Evolutionary conservation across 1,140 invertebrate genomes (phyloP).

Genomic region (Ceratosolen solmsi): DNA sequence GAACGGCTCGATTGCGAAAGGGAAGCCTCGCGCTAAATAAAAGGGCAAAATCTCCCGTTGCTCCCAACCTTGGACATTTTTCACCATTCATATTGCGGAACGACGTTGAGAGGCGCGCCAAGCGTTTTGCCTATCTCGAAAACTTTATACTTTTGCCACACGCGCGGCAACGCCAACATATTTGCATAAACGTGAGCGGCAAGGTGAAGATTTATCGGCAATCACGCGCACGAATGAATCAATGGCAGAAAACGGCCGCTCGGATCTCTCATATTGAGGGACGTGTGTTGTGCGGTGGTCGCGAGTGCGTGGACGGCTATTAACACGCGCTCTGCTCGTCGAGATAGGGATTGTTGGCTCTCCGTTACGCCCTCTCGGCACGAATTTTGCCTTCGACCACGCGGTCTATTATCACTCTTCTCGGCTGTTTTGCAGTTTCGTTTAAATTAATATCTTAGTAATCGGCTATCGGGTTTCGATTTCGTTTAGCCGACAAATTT

Average conservation of each 20-base stretch:
- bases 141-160: slow-evolving; percentile 3
- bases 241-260: too few relatives aligned
- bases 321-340: slow-evolving; percentile 22
- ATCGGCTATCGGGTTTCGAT: too few relatives aligned
- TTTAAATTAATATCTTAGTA: too few relatives aligned
- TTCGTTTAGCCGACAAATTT: too few relatives aligned
- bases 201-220: background rate
- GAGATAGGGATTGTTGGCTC: background rate
- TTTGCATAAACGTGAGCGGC: slow-evolving; percentile 37
- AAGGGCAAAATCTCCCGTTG: background rate
- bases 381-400: too few relatives aligned
- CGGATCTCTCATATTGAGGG: background rate
- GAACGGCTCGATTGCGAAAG: too few relatives aligned
- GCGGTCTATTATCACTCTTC: too few relatives aligned
- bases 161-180: background rate
- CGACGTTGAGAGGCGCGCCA: background rate
- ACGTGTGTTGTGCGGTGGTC: slow-evolving; percentile 12
- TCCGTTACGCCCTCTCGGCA: background rate
- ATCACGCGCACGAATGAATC: too few relatives aligned
- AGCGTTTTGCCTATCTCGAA: background rate
- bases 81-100: background rate
- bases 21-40: too few relatives aligned
- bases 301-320: slow-evolving; percentile 21
- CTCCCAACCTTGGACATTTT: background rate
- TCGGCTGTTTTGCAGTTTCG: too few relatives aligned